Percentiles rank a stretch among this genome's conserved stretches.
Evolutionary conservation across 2,888 invertebrate genomes (phyloP).

Genomic region (Bombyx huttoni): DNA sequence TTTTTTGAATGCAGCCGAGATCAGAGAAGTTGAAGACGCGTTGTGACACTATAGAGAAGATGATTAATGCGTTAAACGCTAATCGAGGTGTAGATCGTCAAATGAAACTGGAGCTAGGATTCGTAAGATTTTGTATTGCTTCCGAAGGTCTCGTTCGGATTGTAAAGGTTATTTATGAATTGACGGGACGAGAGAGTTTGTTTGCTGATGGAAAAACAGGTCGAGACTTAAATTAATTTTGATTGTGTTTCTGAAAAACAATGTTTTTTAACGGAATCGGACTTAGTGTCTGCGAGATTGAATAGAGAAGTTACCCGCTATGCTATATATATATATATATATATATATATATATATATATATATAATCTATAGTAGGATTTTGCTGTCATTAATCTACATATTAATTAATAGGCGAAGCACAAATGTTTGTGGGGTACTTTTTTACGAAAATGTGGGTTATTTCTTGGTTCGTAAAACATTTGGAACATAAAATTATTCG

Average conservation of each 20-base stretch:
- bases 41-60: conserved; percentile 51
- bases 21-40: conserved; percentile 50
- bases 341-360: too few species aligned
- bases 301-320: too few species aligned
- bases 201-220: conserved; percentile 51
- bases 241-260: neutral
- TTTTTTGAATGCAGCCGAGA: conserved; percentile 41
- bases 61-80: conserved; percentile 55
- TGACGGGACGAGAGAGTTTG: conserved; percentile 33
- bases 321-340: too few species aligned
- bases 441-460: too few species aligned
- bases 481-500: too few species aligned
- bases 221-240: conserved; percentile 12
- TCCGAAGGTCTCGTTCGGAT: neutral
- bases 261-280: too few species aligned
- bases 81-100: conserved; percentile 34
- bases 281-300: too few species aligned
- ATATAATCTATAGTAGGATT: too few species aligned
- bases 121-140: neutral
- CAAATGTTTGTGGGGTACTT: too few species aligned
- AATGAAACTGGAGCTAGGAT: neutral
- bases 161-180: conserved; percentile 38
- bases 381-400: too few species aligned
- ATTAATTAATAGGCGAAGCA: too few species aligned
- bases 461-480: too few species aligned